A percentile compares a stretch with the other conserved stretches of the same genome.
Conservation (phyloP, 2,888 invertebrate species). For the Agrochola litura region DNA sequence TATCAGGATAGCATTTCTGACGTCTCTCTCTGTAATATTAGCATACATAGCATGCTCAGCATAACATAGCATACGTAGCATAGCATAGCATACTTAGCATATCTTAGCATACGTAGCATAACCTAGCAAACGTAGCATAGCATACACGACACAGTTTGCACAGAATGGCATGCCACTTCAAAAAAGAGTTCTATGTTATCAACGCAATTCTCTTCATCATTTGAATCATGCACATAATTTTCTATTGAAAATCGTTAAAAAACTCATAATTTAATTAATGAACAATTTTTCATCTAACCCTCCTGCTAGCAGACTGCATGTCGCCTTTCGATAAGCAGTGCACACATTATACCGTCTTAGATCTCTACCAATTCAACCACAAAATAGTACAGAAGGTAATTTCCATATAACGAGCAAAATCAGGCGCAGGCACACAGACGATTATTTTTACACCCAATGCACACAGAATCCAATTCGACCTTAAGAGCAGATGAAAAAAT, state of each 20-base stretch:
- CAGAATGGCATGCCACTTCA: background rate
- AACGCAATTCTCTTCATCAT: background rate
- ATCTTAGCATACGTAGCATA: background rate
- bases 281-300: slow-evolving; percentile 48
- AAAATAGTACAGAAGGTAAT: slow-evolving; percentile 56
- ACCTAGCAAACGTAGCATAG: background rate
- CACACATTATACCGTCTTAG: slow-evolving; percentile 84
- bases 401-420: background rate
- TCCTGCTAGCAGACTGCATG: slow-evolving; percentile 75
- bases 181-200: background rate
- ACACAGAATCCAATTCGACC: background rate
- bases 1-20: too few relatives aligned
- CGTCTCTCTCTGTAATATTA: background rate
- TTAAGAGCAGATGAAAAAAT: background rate
- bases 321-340: slow-evolving; percentile 83
- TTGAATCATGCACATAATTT: background rate
- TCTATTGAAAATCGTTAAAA: background rate
- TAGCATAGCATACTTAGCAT: too few relatives aligned
- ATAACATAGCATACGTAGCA: too few relatives aligned
- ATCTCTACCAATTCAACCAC: slow-evolving; percentile 67
- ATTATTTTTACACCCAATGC: background rate
- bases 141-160: background rate
- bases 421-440: too few relatives aligned
- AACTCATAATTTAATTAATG: background rate
- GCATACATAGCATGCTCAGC: background rate